A percentile compares a stretch with the other conserved stretches of the same genome.
Conservation (phyloP, 2,888 invertebrate genomes). For the Lucinisca nassula region DNA sequence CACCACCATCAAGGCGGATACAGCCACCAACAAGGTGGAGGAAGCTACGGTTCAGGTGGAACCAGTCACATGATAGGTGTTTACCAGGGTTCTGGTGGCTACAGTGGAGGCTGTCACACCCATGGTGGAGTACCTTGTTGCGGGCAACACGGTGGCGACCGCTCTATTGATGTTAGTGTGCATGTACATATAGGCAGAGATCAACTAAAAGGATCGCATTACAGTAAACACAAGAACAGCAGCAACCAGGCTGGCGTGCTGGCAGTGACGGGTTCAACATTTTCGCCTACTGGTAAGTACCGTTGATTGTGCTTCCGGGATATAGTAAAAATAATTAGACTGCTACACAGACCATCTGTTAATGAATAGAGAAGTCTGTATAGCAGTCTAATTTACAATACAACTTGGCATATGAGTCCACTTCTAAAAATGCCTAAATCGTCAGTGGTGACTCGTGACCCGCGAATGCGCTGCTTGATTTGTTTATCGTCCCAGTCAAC, state of each 20-base stretch:
- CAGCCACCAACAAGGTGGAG: not conserved
- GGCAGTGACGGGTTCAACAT: not conserved
- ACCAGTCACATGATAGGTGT: not conserved
- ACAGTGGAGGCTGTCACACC: slow-evolving; percentile 40
- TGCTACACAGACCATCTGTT: no score
- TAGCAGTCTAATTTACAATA: no score
- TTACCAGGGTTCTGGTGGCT: not conserved
- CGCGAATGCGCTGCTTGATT: no score
- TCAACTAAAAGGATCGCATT: slow-evolving; percentile 11
- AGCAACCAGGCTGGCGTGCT: not conserved
- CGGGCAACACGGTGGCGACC: slow-evolving; percentile 53
- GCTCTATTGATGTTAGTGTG: slow-evolving; percentile 68
- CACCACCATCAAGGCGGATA: not conserved
- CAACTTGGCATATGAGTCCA: no score
- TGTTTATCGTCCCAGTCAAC: no score
- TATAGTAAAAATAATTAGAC: no score
- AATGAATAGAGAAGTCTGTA: no score
- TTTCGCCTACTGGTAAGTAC: slow-evolving; percentile 15
- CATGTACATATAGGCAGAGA: slow-evolving; percentile 67
- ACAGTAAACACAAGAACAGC: slow-evolving; percentile 7
- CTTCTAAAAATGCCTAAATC: no score
- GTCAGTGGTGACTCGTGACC: no score
- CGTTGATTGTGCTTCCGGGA: no score
- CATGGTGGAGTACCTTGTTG: slow-evolving; percentile 62
- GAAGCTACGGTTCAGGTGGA: not conserved